These are phyloP conservation scores for Andrena praecox DNA, from an alignment of 2,888 invertebrate genomes.

Conservation along the genomic window DNA sequence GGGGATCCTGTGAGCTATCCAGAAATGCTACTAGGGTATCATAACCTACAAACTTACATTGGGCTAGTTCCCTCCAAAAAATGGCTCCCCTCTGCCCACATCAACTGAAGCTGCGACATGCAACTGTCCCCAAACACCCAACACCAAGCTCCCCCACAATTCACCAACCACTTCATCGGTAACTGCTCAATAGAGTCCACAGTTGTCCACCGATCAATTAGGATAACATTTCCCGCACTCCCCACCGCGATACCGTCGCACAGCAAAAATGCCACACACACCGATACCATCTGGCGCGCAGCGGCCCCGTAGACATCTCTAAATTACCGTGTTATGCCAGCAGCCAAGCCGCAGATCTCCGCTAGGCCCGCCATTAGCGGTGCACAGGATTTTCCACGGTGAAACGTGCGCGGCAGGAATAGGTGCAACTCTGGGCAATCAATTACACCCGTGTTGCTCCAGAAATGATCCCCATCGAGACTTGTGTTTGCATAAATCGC, in stretches of 20 bases:
- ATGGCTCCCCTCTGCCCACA: too few species aligned
- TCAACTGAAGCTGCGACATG: too few species aligned
- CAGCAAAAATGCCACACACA: background rate
- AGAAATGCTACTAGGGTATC: too few species aligned
- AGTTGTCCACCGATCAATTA: conserved; percentile 2
- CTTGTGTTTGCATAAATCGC: conserved; percentile 35
- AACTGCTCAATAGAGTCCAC: background rate
- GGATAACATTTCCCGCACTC: background rate
- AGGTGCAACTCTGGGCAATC: conserved; percentile 21
- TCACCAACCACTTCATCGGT: background rate
- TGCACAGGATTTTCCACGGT: conserved; percentile 7
- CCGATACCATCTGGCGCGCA: background rate
- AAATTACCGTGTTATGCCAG: conserved; percentile 13
- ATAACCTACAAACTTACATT: too few species aligned
- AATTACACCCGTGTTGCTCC: conserved; percentile 34
- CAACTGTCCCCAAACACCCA: background rate
- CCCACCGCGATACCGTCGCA: background rate
- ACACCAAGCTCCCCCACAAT: background rate
- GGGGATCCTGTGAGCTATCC: too few species aligned
- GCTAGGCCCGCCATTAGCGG: conserved; percentile 1
- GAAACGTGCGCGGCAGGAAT: conserved; percentile 23
- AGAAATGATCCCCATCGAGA: conserved; percentile 23
- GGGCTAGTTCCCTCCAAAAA: too few species aligned
- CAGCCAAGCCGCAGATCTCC: background rate
- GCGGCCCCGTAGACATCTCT: conserved; percentile 19